Evolutionary conservation across 2,888 invertebrate species (phyloP).

Genomic region (Ephialtes manifestator): DNA sequence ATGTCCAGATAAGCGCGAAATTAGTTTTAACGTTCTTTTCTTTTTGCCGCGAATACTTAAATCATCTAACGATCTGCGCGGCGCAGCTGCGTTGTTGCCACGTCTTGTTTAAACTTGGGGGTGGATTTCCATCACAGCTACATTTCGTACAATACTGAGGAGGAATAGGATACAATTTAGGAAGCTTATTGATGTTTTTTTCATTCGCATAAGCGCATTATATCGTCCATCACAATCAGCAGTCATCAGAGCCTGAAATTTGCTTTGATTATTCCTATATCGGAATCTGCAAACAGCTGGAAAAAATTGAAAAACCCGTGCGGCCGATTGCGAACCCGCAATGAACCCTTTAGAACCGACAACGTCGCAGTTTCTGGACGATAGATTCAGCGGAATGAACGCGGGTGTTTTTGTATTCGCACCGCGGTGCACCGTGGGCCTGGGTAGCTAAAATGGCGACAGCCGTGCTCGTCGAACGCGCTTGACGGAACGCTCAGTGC

Average conservation of each 20-base stretch:
- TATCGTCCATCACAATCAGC: not conserved
- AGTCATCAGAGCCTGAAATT: not conserved
- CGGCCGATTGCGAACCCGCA: constrained; percentile 46
- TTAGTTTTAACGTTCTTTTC: constrained; percentile 81
- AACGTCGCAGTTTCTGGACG: constrained; percentile 71
- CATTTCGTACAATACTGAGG: constrained; percentile 9
- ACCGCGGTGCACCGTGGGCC: constrained; percentile 79
- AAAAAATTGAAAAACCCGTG: constrained; percentile 44
- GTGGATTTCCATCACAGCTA: constrained; percentile 45
- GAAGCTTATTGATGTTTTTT: not conserved
- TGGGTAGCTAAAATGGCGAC: constrained; percentile 82
- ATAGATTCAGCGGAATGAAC: constrained; percentile 74
- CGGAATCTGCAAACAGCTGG: not conserved
- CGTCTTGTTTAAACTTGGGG: constrained; percentile 37
- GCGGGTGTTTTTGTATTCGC: constrained; percentile 82
- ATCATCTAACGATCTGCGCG: constrained; percentile 83
- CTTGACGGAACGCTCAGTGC: constrained; percentile 73
- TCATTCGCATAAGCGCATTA: not conserved
- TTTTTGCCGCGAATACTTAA: constrained; percentile 85
- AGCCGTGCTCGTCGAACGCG: constrained; percentile 79
- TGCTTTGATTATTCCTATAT: not conserved
- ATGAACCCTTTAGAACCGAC: constrained; percentile 67
- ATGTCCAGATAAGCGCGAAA: constrained; percentile 67
- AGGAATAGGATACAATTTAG: not conserved
- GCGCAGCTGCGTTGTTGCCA: constrained; percentile 81